Percentiles rank a stretch among this genome's conserved stretches.
Evolutionary conservation across 2,797 vertebrate species (phyloP).

Genomic region (Takifugu rubripes): DNA sequence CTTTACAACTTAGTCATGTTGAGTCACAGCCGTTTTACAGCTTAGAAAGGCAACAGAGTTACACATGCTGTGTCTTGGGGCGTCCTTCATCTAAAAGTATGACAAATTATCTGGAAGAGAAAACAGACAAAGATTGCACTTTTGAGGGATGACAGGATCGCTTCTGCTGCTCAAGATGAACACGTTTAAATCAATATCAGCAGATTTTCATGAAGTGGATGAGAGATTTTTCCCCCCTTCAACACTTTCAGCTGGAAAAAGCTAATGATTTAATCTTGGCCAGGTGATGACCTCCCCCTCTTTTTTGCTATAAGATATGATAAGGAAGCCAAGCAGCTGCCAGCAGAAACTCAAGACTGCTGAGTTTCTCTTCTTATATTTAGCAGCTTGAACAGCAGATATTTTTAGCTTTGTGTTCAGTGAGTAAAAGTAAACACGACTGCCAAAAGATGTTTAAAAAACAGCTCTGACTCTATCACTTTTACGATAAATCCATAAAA

Average conservation of each 20-base stretch:
- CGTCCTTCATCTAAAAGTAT: slow-evolving; percentile 79
- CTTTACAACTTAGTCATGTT: slow-evolving; percentile 59
- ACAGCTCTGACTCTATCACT: no score
- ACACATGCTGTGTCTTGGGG: slow-evolving; percentile 63
- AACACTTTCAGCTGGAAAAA: not conserved
- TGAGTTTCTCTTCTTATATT: slow-evolving; percentile 10
- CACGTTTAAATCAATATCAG: slow-evolving; percentile 23
- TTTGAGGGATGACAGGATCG: slow-evolving; percentile 49
- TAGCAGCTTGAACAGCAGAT: slow-evolving; percentile 23
- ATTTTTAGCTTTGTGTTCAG: slow-evolving; percentile 15
- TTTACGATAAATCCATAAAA: no score
- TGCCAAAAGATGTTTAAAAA: not conserved
- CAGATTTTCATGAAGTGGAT: not conserved
- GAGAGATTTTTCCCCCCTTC: not conserved
- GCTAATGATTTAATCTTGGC: slow-evolving; percentile 4
- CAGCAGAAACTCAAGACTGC: slow-evolving; percentile 27
- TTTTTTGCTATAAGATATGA: not conserved
- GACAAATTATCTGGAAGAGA: slow-evolving; percentile 81
- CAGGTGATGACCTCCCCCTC: not conserved
- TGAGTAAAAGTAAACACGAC: not conserved
- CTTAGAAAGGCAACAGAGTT: slow-evolving; percentile 67
- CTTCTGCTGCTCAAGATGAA: slow-evolving; percentile 22
- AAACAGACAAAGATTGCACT: slow-evolving; percentile 69
- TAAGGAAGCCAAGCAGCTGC: slow-evolving; percentile 16
- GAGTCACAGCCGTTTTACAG: slow-evolving; percentile 61